phyloP scores from a whole-genome alignment of 2,113 vertebrate genomes.

The Echinops telfairi region DNA sequence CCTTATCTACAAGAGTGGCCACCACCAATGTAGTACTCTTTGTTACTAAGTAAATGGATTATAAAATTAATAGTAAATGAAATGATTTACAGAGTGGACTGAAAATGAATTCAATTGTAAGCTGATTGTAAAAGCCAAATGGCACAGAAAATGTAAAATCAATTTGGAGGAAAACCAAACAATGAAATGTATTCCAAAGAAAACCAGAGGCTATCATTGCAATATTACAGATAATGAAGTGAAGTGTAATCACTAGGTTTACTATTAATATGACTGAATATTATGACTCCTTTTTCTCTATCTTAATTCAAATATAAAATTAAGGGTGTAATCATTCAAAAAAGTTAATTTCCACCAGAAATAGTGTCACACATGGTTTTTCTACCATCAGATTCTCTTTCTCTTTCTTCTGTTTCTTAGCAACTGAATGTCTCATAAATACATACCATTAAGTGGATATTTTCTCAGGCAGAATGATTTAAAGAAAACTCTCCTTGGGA shows the following conservation, averaged over 20 bases:
- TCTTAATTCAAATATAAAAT: not conserved
- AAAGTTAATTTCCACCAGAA: slow-evolving; percentile 25
- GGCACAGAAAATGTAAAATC: not conserved
- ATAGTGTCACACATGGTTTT: not conserved
- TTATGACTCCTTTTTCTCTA: not conserved
- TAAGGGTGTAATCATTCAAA: slow-evolving; percentile 23
- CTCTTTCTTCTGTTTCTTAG: slow-evolving; percentile 60
- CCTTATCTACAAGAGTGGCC: not conserved
- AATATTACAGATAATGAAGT: not conserved
- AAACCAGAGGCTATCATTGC: not conserved
- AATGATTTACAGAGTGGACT: not conserved
- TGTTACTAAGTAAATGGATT: not conserved
- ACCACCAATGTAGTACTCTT: not conserved
- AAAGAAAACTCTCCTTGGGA: slow-evolving; percentile 55
- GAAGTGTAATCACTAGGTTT: not conserved
- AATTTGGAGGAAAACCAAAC: not conserved
- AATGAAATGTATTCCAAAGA: not conserved
- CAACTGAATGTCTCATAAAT: slow-evolving; percentile 56
- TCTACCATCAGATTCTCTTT: not conserved
- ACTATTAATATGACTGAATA: not conserved
- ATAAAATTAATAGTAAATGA: not conserved
- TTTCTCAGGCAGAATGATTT: slow-evolving; percentile 67
- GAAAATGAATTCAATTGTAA: not conserved
- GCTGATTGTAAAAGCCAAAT: not conserved
- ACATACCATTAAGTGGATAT: slow-evolving; percentile 29